A percentile compares a stretch with the other conserved stretches of the same genome.
phyloP scores from a whole-genome alignment of 2,888 invertebrate species.

The Schizaphis graminum region DNA sequence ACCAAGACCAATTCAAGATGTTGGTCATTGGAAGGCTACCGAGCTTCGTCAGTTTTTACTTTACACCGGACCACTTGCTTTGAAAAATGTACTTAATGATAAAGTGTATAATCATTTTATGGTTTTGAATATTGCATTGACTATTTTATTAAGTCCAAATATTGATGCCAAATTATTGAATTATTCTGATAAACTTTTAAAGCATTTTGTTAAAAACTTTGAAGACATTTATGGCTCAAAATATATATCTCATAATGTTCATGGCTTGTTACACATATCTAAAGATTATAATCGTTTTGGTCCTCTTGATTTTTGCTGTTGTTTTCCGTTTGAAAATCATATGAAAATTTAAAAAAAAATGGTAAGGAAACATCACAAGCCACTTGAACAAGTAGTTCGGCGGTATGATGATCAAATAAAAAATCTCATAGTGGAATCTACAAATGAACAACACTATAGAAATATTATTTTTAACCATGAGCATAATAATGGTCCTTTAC shows the following conservation, averaged over 20 bases:
- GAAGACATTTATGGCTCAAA: not conserved
- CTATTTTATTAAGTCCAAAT: slow-evolving; percentile 13
- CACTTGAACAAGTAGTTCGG: slow-evolving; percentile 1
- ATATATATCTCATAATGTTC: not conserved
- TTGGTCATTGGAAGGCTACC: slow-evolving; percentile 17
- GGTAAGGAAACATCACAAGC: slow-evolving; percentile 15
- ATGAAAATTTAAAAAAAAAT: slow-evolving; percentile 5
- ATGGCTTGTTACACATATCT: not conserved
- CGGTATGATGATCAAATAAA: no score
- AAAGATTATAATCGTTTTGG: not conserved
- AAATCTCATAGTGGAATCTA: no score
- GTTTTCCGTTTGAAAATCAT: slow-evolving; percentile 11
- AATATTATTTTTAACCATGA: no score
- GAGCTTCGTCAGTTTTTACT: not conserved
- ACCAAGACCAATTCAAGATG: slow-evolving; percentile 1
- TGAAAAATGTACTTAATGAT: not conserved
- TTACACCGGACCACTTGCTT: slow-evolving; percentile 11
- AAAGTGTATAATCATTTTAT: not conserved
- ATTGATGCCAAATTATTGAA: not conserved
- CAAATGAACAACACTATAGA: no score
- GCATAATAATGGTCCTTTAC: no score
- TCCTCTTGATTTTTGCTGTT: not conserved
- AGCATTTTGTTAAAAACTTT: not conserved
- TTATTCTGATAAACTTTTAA: not conserved
- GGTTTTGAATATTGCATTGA: slow-evolving; percentile 15